Evolutionary conservation across 2,888 invertebrate species (phyloP), one percentile per base, ranked within the genome.

Genomic region (Sinelater perroti): DNA sequence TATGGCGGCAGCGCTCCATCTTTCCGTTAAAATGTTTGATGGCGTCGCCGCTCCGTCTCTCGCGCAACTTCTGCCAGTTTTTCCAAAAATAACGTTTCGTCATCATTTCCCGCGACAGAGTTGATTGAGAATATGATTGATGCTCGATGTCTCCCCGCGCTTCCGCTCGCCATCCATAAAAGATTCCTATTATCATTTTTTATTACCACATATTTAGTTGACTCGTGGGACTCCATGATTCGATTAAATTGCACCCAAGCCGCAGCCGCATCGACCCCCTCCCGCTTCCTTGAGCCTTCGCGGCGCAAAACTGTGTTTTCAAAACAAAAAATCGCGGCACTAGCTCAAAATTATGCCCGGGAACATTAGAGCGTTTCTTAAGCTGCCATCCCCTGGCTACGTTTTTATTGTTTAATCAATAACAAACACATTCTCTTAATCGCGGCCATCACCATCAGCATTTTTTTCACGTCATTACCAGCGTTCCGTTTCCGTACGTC

Each of bases 91-190:
- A 44, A 52, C 33, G 42, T 52, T 52, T 52, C 40, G 52, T 52
- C 42, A 44, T 52, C 42, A 16, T 44, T 51, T 21, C 6, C 6
- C 10, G 10, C 42, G 52, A 44, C 52, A 52, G 45, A 53, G 45
- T 53, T 53, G 53, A 53, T 53, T 45, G 45, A 36, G 28, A 53
- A 53, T 28, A 50, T 53, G 53, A 44, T 44, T 53, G 53, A 53
- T 53, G 52, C n/a, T 10, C 14, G 35, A 36, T 28, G 45, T 40
- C 20, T 16, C 6, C 17, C 18, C 38, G 50, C 17, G 17, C 45
- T 46, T 46, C 46, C 46, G 46, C 8, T 33, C 18, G 20, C 11
- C 13, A 46, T 46, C 46, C 20, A 46, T 33, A 31, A 46, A 44
- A 17, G 13, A n/a, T 44, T 30, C 13, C 44, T 14, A 30, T 7